A percentile compares a stretch with the other conserved stretches of the same genome.
These are phyloP conservation scores for Brachyptera risi DNA, from an alignment of 2,888 invertebrate genomes.

Conservation along the genomic window DNA sequence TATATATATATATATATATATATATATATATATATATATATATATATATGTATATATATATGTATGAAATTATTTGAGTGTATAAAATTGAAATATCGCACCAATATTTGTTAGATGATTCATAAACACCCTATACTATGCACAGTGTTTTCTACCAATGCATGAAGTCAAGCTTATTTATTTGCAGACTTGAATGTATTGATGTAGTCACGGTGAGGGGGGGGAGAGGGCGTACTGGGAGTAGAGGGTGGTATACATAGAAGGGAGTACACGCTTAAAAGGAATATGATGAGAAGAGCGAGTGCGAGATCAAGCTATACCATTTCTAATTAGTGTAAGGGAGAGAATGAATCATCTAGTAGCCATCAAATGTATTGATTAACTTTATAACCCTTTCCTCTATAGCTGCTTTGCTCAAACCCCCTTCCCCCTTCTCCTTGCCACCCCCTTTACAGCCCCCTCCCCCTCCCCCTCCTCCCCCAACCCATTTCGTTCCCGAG, in stretches of 20 bases:
- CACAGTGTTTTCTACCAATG: too few species aligned
- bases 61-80: too few species aligned
- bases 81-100: too few species aligned
- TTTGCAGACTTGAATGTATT: conserved; percentile 1
- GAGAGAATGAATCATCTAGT: conserved; percentile 21
- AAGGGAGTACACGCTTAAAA: neutral
- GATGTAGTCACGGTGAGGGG: neutral
- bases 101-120: too few species aligned
- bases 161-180: conserved; percentile 1
- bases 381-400: conserved; percentile 21
- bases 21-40: too few species aligned
- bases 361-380: conserved; percentile 23
- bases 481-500: conserved; percentile 36
- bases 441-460: conserved; percentile 26
- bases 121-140: neutral
- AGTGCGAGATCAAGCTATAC: neutral
- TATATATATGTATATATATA: too few species aligned
- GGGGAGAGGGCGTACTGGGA: too few species aligned
- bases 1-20: too few species aligned
- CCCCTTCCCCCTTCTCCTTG: conserved; percentile 30
- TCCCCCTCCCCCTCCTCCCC: conserved; percentile 25
- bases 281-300: neutral
- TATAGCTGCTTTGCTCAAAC: conserved; percentile 19
- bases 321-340: conserved; percentile 21
- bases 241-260: too few species aligned